These are phyloP conservation scores for Pedetes capensis DNA, from an alignment of 2,113 vertebrate genomes.

Conservation along the genomic window DNA sequence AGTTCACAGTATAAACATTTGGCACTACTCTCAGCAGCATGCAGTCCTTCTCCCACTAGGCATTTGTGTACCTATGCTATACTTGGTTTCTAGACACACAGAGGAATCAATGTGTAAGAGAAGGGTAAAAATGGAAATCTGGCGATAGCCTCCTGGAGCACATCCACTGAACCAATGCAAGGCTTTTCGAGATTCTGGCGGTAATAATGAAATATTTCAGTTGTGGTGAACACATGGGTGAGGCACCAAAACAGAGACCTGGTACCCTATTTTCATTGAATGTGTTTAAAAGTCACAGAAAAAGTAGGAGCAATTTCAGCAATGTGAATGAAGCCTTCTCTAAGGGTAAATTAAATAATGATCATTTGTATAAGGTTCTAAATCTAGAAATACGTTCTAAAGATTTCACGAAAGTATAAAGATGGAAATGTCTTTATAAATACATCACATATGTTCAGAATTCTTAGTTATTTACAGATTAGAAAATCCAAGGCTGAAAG, in stretches of 20 bases:
- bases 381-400: not conserved
- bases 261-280: not conserved
- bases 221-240: not conserved
- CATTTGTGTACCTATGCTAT: not conserved
- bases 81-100: not conserved
- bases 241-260: not conserved
- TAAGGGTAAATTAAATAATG: not conserved
- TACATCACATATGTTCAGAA: not conserved
- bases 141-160: not conserved
- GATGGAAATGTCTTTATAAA: not conserved
- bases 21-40: not conserved
- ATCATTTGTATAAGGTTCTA: not conserved
- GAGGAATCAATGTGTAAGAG: not conserved
- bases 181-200: not conserved
- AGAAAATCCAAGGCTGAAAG: not conserved
- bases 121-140: not conserved
- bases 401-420: not conserved
- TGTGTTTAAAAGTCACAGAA: not conserved
- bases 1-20: not conserved
- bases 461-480: not conserved
- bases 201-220: not conserved
- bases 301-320: not conserved
- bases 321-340: not conserved
- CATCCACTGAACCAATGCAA: not conserved
- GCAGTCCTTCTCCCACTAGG: not conserved